Percentiles rank a stretch among this genome's conserved stretches.
Conservation (phyloP, 2,888 invertebrate genomes). For the Fabriciana adippe region DNA sequence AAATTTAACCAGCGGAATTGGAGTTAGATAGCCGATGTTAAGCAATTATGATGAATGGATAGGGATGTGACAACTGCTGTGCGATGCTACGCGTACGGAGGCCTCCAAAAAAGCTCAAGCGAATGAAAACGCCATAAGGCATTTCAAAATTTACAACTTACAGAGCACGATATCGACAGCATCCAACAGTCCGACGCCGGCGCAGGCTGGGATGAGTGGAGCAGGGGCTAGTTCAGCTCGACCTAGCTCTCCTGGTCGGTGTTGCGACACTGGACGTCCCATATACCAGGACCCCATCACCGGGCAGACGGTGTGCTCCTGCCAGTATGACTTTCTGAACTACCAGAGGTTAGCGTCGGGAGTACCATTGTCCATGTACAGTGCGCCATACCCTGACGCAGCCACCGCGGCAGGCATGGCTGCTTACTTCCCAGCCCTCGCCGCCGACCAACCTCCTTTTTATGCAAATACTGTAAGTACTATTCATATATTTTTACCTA, state of each 20-base stretch:
- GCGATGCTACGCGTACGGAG: slow-evolving; percentile 75
- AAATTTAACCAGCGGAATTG: not conserved
- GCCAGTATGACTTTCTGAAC: slow-evolving; percentile 93
- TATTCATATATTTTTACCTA: not conserved
- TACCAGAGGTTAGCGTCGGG: slow-evolving; percentile 90
- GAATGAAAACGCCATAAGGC: slow-evolving; percentile 80
- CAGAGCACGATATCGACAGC: slow-evolving; percentile 87
- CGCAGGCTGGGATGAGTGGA: slow-evolving; percentile 80
- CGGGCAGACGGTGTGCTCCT: slow-evolving; percentile 94
- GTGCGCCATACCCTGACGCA: slow-evolving; percentile 88
- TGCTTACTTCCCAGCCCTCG: slow-evolving; percentile 92
- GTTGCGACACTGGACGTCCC: slow-evolving; percentile 96
- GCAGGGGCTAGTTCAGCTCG: slow-evolving; percentile 76
- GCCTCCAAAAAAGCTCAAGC: slow-evolving; percentile 71
- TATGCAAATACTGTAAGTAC: slow-evolving; percentile 91
- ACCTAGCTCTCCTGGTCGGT: slow-evolving; percentile 83
- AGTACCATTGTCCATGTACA: slow-evolving; percentile 91
- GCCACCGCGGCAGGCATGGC: slow-evolving; percentile 90
- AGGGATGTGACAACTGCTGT: slow-evolving; percentile 60
- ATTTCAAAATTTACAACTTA: slow-evolving; percentile 82
- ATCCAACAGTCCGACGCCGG: slow-evolving; percentile 86
- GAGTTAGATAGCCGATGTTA: not conserved
- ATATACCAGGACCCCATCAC: slow-evolving; percentile 95
- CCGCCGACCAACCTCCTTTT: slow-evolving; percentile 93
- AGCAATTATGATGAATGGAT: slow-evolving; percentile 38